Evolutionary conservation across 2,888 invertebrate species (phyloP).

Genomic region (Margaritifera margaritifera): DNA sequence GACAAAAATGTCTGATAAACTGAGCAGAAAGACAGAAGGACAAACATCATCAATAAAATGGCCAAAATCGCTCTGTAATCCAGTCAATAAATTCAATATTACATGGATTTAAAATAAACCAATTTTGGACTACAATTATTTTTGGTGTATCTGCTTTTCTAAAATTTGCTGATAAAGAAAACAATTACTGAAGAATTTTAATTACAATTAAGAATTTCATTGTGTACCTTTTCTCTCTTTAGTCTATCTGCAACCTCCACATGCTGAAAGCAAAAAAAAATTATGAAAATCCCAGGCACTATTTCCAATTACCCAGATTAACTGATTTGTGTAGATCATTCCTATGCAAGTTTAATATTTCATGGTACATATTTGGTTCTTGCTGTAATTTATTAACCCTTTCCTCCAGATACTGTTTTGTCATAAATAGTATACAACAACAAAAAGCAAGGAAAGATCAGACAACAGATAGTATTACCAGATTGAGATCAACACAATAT

Average conservation of each 20-base stretch:
- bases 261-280: slow-evolving; percentile 75
- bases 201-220: background rate
- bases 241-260: slow-evolving; percentile 87
- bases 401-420: background rate
- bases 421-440: background rate
- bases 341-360: background rate
- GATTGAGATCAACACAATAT: too few relatives aligned
- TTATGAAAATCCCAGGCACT: background rate
- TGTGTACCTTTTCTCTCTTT: slow-evolving; percentile 60
- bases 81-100: too few relatives aligned
- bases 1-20: too few relatives aligned
- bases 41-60: too few relatives aligned
- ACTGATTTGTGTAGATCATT: background rate
- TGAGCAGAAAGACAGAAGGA: too few relatives aligned
- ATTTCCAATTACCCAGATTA: background rate
- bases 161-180: background rate
- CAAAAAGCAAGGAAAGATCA: slow-evolving; percentile 3
- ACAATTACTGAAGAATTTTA: background rate
- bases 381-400: too few relatives aligned
- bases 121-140: too few relatives aligned
- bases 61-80: too few relatives aligned
- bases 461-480: background rate
- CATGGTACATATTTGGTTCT: too few relatives aligned
- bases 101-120: too few relatives aligned
- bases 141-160: too few relatives aligned